Base-by-base conservation (phyloP, 37 sponge, comb jelly and placozoan species). In the Cladorhizidae sp. region DNA sequence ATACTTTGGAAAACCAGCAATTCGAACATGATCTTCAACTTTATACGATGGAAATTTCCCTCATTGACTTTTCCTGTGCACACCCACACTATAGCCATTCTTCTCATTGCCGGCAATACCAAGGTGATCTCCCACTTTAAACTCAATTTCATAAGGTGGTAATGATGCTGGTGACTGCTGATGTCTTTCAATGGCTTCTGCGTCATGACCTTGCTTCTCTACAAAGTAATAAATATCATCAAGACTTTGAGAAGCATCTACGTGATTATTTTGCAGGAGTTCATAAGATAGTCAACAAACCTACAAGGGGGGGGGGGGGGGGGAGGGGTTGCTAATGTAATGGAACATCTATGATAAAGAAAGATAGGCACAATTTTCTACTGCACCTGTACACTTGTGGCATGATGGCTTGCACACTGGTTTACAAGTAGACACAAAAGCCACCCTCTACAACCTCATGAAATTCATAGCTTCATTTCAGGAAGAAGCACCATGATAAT, bases 201-300 rank as follows among this genome's bases (percentile, higher is more conserved):
- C 83, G 39, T 78, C 58, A 63, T 89, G 95, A 6, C 38, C 87
- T 43, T 87, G 82, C 69, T 87, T 85, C 0, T 92, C 95, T 26
- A 88, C 93, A 78, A 84, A 94, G 70, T 94, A 94, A 67, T 94
- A 94, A 50, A 94, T 57, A 28, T 94, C 95, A 81, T 94, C 95
- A 14, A 94, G 85, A 11, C 86, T 84, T 6, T 72, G 17, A 21
- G 93, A 91, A 38, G 95, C 95, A 38, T 94, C 95, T 12, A 81
- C 65, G 57, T 94, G 95, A 28, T 76, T 52, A 15, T 88, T 65
- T 69, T 94, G 95, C 95, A 94, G 91, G 50, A 91, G 50, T 67
- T 94, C 92, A 87, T 91, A 94, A 2, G 89, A 88, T 67, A 91
- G 36, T 18, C 92, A 67, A 75, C 93, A 94, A 1, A 94, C 88